A percentile compares a stretch with the other conserved stretches of the same genome.
These are phyloP conservation scores for Acrobasis repandana DNA, from an alignment of 2,888 invertebrate species.

Conservation along the genomic window DNA sequence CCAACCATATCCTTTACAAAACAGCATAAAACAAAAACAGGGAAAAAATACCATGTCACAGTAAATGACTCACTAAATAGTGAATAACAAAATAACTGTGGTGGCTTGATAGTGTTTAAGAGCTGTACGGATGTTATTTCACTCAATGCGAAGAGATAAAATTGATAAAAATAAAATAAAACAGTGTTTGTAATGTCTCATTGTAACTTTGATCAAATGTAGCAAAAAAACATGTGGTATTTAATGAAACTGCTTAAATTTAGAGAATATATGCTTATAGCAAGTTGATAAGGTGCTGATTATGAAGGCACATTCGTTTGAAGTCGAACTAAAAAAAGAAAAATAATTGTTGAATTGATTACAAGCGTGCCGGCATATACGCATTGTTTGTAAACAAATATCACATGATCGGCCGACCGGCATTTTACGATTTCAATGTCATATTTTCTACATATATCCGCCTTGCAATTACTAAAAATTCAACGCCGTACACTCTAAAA, in stretches of 20 bases:
- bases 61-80: background rate
- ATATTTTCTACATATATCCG: conserved; percentile 40
- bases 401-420: conserved; percentile 64
- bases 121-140: background rate
- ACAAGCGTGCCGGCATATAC: conserved; percentile 59
- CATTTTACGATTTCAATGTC: conserved; percentile 35
- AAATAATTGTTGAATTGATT: conserved; percentile 12
- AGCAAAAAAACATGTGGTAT: background rate
- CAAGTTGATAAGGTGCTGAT: background rate
- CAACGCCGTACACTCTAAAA: conserved; percentile 35
- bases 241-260: background rate
- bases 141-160: background rate
- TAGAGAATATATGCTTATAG: background rate
- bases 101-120: background rate
- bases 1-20: background rate
- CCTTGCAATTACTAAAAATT: conserved; percentile 39
- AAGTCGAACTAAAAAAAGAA: conserved; percentile 7
- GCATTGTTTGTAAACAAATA: conserved; percentile 80
- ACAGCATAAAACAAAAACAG: background rate
- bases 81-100: background rate
- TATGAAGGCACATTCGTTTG: background rate
- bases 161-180: background rate
- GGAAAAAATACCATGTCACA: background rate
- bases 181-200: background rate
- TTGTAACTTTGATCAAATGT: background rate